Evolutionary conservation across 2,113 vertebrate genomes (phyloP).

Genomic region (Mellivora capensis): DNA sequence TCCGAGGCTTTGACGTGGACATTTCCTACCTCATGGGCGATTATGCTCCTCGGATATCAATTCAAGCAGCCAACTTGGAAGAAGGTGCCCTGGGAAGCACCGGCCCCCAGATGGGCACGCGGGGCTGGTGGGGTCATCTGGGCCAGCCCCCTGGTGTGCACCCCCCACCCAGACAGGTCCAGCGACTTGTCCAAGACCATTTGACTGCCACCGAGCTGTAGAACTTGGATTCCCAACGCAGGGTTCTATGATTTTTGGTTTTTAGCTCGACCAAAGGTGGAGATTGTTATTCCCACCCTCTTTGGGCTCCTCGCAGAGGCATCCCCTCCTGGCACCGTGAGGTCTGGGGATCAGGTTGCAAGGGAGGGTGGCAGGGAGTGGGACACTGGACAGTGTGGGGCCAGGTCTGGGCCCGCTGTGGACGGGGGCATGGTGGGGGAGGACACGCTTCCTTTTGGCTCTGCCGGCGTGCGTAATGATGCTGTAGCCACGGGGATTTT

Average conservation of each 20-base stretch:
- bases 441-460: rapidly evolving
- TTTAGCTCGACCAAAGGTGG: rapidly evolving
- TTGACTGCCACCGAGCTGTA: rapidly evolving
- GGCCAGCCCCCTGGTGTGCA: rapidly evolving
- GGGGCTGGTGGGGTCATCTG: rapidly evolving
- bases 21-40: constrained; percentile 86
- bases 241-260: background rate
- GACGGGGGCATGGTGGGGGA: rapidly evolving
- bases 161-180: too few relatives aligned
- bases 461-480: rapidly evolving
- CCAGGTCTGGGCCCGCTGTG: background rate
- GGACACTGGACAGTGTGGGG: too few relatives aligned
- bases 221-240: rapidly evolving
- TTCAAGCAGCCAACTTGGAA: constrained; percentile 78
- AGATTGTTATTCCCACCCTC: rapidly evolving
- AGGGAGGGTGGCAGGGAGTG: background rate
- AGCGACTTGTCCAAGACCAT: rapidly evolving
- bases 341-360: too few relatives aligned
- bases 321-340: rapidly evolving
- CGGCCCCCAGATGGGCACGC: rapidly evolving
- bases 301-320: rapidly evolving
- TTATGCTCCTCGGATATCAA: constrained; percentile 75
- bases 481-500: rapidly evolving
- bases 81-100: background rate
- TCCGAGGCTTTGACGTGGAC: constrained; percentile 83